Evolutionary conservation across 1,140 invertebrate genomes (phyloP), one percentile per base, ranked within the genome.

Genomic region (Araneus ventricosus): DNA sequence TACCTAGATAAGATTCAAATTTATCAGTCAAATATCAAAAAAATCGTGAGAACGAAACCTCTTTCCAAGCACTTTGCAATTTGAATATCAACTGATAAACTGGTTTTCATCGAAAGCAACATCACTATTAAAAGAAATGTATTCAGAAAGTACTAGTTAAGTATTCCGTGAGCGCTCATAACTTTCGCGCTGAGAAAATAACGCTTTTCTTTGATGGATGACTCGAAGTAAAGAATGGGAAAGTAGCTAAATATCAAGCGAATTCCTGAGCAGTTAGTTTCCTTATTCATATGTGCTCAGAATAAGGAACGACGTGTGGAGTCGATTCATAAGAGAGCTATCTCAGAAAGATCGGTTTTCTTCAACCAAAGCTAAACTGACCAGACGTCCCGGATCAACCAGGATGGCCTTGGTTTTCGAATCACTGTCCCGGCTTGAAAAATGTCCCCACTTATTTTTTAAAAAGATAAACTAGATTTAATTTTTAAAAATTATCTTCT

Each of bases 131-230:
- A 30, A 4, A 20, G 27, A 27, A 70, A 34, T 34, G 7, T 14
- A 75, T 75, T 75, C 67, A 22, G n/a, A 67, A 67, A 67, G n/a
- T 67, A 67, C n/a, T 67, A 67, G 63, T 67, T 67, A 67, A 61
- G n/a, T 67, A 75, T 34, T 75, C 24, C 67, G 27, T 30, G 27
- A 7, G 4, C 59, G 5, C 61, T 24, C 61, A 27, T 27, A 27
- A 17, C 27, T 70, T 70, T 70, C 14, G 67, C 70, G 34, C 30
- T 34, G 70, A 34, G 63, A 27, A 30, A 34, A 70, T 70, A 70
- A 70, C 24, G 27, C 67, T 17, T 70, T 27, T 27, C 2, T 70
- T 37, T 34, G 67, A 75, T 75, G 27, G 14, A 75, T 63, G 59
- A 63, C n/a, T 63, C 59, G 7, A 22, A 6, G 59, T 6, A 63